Percentiles rank a stretch among this genome's conserved stretches.
Evolutionary conservation across 2,113 vertebrate species (phyloP).

Genomic region (Coreoperca whiteheadi): DNA sequence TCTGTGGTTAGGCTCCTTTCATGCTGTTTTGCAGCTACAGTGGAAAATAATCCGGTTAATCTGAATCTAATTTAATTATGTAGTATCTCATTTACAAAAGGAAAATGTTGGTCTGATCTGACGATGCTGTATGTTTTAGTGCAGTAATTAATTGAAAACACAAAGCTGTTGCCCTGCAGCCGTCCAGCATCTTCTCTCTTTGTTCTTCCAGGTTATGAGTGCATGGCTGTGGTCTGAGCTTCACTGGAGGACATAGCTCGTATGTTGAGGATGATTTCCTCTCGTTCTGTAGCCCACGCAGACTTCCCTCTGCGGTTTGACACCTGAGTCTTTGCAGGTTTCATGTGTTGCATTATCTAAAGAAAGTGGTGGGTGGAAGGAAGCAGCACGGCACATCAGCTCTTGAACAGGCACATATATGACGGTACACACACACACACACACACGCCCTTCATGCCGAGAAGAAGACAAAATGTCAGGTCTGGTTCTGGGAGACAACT

Average conservation of each 20-base stretch:
- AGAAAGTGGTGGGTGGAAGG: slow-evolving; percentile 71
- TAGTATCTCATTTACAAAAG: not conserved
- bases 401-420: slow-evolving; percentile 32
- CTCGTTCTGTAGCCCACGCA: slow-evolving; percentile 60
- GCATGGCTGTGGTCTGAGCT: slow-evolving; percentile 10
- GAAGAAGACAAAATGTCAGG: slow-evolving; percentile 77
- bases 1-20: slow-evolving; percentile 16
- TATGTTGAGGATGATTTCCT: slow-evolving; percentile 36
- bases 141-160: slow-evolving; percentile 31
- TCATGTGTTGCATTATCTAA: slow-evolving; percentile 64
- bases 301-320: slow-evolving; percentile 71
- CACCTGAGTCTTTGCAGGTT: slow-evolving; percentile 67
- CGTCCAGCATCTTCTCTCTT: not conserved
- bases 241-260: slow-evolving; percentile 30
- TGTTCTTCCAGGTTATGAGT: not conserved
- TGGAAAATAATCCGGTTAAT: slow-evolving; percentile 34
- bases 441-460: slow-evolving; percentile 41
- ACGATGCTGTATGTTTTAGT: slow-evolving; percentile 14
- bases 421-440: slow-evolving; percentile 8
- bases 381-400: slow-evolving; percentile 53
- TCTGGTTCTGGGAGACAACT: slow-evolving; percentile 67
- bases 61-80: slow-evolving; percentile 41
- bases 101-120: slow-evolving; percentile 15
- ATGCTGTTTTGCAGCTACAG: not conserved
- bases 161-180: not conserved